A percentile compares a stretch with the other conserved stretches of the same genome.
Evolutionary conservation across 2,113 vertebrate genomes (phyloP).

Genomic region (Toxostoma redivivum): DNA sequence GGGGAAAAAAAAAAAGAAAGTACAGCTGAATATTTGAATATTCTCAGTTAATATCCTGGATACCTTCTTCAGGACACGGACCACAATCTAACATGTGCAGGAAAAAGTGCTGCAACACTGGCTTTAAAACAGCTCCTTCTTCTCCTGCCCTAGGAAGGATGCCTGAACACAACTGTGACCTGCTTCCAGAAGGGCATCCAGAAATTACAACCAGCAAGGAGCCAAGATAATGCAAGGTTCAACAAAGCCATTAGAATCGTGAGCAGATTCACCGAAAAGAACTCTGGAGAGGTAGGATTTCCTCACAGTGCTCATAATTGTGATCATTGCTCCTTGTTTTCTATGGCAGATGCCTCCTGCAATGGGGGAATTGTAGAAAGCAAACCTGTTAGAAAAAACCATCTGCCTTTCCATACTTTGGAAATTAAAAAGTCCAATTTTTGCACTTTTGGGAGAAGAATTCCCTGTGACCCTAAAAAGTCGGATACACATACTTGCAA

Average conservation of each 20-base stretch:
- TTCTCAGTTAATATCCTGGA: not conserved
- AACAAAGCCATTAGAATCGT: not conserved
- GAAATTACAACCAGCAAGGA: slow-evolving; percentile 36
- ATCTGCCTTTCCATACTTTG: not conserved
- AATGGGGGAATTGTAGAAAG: not conserved
- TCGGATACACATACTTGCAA: fast-evolving
- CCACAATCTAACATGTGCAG: not conserved
- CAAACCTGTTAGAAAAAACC: not conserved
- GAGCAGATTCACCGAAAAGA: not conserved
- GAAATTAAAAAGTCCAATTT: not conserved
- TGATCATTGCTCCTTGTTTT: not conserved
- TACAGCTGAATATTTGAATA: not conserved
- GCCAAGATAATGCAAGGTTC: not conserved
- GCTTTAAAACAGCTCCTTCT: not conserved
- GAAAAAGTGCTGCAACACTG: not conserved
- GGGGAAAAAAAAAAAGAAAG: not conserved
- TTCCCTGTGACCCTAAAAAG: not conserved
- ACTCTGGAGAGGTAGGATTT: slow-evolving; percentile 12
- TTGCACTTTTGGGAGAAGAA: not conserved
- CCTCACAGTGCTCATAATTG: not conserved
- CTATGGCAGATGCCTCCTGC: not conserved
- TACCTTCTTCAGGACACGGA: not conserved
- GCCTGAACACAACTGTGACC: slow-evolving; percentile 49
- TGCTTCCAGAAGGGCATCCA: slow-evolving; percentile 63
- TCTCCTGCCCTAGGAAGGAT: slow-evolving; percentile 54